Conservation (phyloP, 2,888 invertebrate species). For the Agriotes lineatus region DNA sequence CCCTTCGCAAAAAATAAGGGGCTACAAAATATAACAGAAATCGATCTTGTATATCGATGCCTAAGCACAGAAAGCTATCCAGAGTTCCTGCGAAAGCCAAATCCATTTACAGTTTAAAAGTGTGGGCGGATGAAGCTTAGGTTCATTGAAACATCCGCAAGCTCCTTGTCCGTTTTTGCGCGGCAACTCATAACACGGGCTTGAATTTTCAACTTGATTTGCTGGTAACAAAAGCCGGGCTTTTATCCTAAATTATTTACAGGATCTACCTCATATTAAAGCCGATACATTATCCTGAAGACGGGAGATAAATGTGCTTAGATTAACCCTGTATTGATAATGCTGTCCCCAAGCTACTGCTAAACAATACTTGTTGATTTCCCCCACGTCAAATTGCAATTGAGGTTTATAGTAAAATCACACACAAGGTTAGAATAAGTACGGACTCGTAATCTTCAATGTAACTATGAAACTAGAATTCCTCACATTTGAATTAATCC, state of each 20-base stretch:
- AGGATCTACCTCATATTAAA: no score
- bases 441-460: no score
- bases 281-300: not conserved
- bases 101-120: slow-evolving; percentile 1
- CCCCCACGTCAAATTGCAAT: no score
- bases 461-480: no score
- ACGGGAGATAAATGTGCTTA: not conserved
- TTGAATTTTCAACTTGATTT: not conserved
- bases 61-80: not conserved
- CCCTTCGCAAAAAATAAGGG: no score
- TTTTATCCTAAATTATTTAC: no score
- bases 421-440: no score
- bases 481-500: no score
- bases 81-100: not conserved
- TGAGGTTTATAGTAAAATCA: no score
- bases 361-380: no score
- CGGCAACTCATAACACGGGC: not conserved
- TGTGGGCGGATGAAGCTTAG: not conserved
- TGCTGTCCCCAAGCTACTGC: not conserved
- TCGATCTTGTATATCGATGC: no score
- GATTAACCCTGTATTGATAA: slow-evolving; percentile 1
- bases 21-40: no score
- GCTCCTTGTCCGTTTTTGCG: not conserved
- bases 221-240: not conserved
- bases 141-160: not conserved